phyloP scores from a whole-genome alignment of 2,113 vertebrate species.

The Anolis sagrei region DNA sequence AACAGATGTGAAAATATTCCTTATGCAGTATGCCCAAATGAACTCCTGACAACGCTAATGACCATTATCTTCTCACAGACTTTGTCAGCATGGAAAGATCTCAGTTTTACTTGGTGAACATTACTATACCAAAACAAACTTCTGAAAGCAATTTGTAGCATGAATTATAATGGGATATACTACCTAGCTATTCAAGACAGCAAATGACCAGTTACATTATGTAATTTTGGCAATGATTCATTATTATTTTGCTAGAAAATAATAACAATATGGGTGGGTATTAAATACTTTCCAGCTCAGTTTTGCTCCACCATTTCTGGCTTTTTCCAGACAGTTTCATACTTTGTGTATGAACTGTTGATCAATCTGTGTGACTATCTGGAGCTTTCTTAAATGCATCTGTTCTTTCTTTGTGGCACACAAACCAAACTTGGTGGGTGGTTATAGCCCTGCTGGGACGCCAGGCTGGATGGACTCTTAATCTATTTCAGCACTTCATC shows the following conservation, averaged over 20 bases:
- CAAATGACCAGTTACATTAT: background rate
- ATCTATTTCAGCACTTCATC: background rate
- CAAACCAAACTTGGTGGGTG: background rate
- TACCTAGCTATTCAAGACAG: slow-evolving; percentile 12
- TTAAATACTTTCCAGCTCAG: background rate
- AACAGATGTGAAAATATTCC: background rate
- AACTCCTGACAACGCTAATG: background rate
- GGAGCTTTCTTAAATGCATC: background rate
- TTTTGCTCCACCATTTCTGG: background rate
- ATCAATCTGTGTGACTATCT: background rate
- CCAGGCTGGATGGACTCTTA: background rate
- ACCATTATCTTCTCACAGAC: background rate
- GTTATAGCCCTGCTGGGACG: background rate
- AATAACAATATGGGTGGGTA: background rate
- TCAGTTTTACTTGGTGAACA: fast-evolving
- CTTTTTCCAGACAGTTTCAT: background rate
- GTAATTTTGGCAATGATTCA: slow-evolving; percentile 4
- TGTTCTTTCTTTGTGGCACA: background rate
- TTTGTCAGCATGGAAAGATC: background rate
- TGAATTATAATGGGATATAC: background rate
- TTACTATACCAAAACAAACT: slow-evolving; percentile 17
- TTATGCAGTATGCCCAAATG: background rate
- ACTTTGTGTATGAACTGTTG: no score
- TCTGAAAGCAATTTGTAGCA: slow-evolving; percentile 21
- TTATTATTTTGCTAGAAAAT: slow-evolving; percentile 21